Conservation (phyloP, 2,797 vertebrate genomes). For the Novumbra hubbsi region DNA sequence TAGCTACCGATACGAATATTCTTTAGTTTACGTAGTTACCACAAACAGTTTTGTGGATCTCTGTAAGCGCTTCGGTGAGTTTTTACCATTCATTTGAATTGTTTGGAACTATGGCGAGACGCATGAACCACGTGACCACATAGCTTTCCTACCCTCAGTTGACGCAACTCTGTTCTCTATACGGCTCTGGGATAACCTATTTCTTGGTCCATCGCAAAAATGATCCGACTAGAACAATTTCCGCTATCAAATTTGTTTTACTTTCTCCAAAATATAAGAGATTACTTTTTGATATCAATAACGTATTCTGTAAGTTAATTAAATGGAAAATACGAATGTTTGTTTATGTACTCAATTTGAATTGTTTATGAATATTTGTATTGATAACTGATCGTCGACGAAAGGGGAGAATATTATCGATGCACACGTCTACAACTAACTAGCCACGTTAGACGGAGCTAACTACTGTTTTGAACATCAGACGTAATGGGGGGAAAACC, state of each 20-base stretch:
- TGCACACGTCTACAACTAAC: background rate
- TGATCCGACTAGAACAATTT: background rate
- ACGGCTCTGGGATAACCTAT: too few species aligned
- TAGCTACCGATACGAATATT: too few species aligned
- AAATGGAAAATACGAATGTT: background rate
- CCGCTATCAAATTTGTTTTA: background rate
- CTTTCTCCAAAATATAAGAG: too few species aligned
- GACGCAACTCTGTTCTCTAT: too few species aligned
- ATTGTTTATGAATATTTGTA: background rate
- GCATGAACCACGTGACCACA: too few species aligned
- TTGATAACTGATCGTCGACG: background rate
- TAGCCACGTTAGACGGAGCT: background rate
- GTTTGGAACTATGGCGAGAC: too few species aligned
- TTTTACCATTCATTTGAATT: too few species aligned
- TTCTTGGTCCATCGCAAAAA: background rate
- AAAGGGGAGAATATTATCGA: background rate
- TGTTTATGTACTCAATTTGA: background rate
- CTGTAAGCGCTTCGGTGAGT: too few species aligned
- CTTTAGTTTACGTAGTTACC: too few species aligned
- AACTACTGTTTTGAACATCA: background rate
- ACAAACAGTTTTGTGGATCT: too few species aligned
- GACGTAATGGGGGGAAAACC: constrained; percentile 56
- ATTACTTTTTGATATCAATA: background rate
- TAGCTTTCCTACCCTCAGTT: too few species aligned
- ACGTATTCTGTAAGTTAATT: background rate